Conservation (phyloP, 2,888 invertebrate species). For the Mimumesa dahlbomi region DNA sequence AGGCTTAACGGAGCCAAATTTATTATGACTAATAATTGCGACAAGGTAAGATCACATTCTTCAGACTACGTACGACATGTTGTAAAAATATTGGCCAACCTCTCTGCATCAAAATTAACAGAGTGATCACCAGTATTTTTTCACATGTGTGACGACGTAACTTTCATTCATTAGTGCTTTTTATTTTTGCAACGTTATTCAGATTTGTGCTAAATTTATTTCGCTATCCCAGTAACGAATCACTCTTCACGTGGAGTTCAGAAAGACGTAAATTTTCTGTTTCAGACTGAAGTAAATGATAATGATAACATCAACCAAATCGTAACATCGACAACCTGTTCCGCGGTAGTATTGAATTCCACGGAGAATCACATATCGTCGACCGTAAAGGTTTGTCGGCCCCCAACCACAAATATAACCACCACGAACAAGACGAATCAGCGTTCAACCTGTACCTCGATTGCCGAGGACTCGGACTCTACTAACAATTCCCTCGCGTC, state of each 20-base stretch:
- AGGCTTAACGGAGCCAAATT: conserved; percentile 79
- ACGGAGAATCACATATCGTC: conserved; percentile 75
- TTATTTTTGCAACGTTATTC: too few species aligned
- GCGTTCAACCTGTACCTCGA: conserved; percentile 71
- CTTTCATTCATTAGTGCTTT: too few species aligned
- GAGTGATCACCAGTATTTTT: too few species aligned
- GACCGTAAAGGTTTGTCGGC: conserved; percentile 73
- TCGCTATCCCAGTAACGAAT: too few species aligned
- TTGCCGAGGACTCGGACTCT: conserved; percentile 81
- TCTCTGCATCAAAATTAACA: too few species aligned
- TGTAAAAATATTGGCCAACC: too few species aligned
- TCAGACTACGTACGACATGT: too few species aligned
- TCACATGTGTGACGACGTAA: too few species aligned
- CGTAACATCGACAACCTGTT: conserved; percentile 59
- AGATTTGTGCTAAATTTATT: too few species aligned
- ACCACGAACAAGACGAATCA: conserved; percentile 71
- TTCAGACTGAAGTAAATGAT: conserved; percentile 76
- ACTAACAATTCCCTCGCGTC: conserved; percentile 83
- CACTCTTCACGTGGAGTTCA: too few species aligned
- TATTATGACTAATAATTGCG: conserved; percentile 78
- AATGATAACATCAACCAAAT: conserved; percentile 72
- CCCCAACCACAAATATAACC: conserved; percentile 80
- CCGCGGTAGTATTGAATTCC: conserved; percentile 60
- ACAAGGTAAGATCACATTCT: conserved; percentile 74
- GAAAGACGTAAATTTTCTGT: conserved; percentile 11